Evolutionary conservation across 1,140 invertebrate genomes (phyloP).

Genomic region (Platorchestia sp.): DNA sequence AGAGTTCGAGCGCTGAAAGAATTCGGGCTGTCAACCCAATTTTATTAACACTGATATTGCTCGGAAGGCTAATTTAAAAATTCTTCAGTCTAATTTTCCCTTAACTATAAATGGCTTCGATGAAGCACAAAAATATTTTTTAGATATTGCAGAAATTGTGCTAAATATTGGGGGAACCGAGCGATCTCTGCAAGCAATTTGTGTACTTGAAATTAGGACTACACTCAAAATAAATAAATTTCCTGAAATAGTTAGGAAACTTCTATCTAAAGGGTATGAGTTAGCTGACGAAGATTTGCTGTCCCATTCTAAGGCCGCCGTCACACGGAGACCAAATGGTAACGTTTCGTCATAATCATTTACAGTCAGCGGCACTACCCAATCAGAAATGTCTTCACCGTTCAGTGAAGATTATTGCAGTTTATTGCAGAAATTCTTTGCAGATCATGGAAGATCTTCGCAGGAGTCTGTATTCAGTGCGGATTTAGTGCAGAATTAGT

Average conservation of each 20-base stretch:
- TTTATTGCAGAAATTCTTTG: no score
- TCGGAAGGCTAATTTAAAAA: neutral
- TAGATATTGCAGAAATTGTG: neutral
- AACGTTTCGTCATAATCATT: no score
- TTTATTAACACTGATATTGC: neutral
- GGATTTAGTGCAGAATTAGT: no score
- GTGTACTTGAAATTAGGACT: neutral
- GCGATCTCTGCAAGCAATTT: neutral
- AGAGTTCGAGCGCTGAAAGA: neutral
- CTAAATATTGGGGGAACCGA: neutral
- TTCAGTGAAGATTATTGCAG: no score
- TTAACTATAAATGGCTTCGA: neutral
- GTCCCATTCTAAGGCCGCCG: no score
- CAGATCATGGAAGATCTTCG: no score
- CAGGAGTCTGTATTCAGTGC: no score
- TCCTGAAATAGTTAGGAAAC: neutral
- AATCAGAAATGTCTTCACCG: no score
- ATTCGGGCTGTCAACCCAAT: neutral
- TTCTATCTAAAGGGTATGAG: neutral
- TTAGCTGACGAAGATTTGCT: neutral
- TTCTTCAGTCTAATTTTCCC: neutral
- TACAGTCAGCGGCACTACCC: no score
- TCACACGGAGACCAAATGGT: no score
- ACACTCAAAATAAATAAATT: neutral
- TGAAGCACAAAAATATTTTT: neutral